phyloP scores from a whole-genome alignment of 53 echinoderm and acorn worm genomes.

The Hippasteria phrygiana region DNA sequence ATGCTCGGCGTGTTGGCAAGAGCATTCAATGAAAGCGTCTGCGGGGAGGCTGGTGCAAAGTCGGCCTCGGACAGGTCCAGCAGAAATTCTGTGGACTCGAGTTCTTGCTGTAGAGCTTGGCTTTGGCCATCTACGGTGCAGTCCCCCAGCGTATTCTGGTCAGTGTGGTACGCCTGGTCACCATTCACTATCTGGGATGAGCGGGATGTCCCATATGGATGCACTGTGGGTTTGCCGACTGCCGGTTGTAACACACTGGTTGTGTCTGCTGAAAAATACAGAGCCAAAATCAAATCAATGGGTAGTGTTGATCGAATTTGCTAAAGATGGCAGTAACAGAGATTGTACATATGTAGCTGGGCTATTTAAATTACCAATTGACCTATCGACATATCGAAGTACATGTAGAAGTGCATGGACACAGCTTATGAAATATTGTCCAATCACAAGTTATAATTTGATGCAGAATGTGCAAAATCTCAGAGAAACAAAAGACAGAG shows the following conservation, averaged over 20 bases:
- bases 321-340: background rate
- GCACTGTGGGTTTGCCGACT: background rate
- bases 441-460: too few species aligned
- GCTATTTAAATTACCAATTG: too few species aligned
- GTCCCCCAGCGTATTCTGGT: background rate
- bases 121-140: background rate
- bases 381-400: too few species aligned
- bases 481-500: too few species aligned
- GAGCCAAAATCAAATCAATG: background rate
- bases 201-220: background rate
- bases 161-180: background rate
- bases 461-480: too few species aligned
- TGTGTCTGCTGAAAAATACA: background rate
- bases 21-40: conserved; percentile 59
- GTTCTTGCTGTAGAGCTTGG: background rate
- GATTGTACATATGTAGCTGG: background rate
- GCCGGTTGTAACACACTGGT: conserved; percentile 40
- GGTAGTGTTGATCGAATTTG: too few species aligned
- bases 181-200: conserved; percentile 38
- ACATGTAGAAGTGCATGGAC: too few species aligned
- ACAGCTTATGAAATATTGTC: too few species aligned
- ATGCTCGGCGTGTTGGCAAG: background rate
- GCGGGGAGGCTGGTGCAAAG: conserved; percentile 86
- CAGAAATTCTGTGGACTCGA: conserved; percentile 65
- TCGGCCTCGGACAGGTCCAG: conserved; percentile 96